Evolutionary conservation across 23 tunicate species (phyloP), one percentile per base, ranked within the genome.

Genomic region (Halocynthia aurantium): DNA sequence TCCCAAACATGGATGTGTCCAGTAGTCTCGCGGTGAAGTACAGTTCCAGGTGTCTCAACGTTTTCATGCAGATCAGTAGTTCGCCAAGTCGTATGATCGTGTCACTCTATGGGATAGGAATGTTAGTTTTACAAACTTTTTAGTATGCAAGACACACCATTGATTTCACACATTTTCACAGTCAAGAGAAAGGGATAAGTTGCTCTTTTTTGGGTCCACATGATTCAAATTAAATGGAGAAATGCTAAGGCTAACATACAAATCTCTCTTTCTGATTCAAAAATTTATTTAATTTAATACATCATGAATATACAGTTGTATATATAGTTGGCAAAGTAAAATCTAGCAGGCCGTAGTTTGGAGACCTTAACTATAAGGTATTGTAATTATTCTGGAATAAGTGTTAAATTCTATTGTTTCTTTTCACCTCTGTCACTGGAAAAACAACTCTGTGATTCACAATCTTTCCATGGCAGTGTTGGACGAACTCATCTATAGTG

Each of bases 361-460:
- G 17, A 15, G 63, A 58, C 4, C 63, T n/a, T 1, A 13, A 58
- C 63, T 13, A 13, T 58, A 58, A 13, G 63, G 17, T 1, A n/a
- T 58, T 0, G 2, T 58, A 15, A 13, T 2, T 58, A 13, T 58
- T 15, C n/a, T 4, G 15, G 4, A 58, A 2, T 58, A 58, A 13
- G 17, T 58, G 63, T 15, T 1, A 13, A 58, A 58, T 58, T 58
- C n/a, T 20, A 6, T 65, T 49, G 19, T 5, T 65, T 11, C 6
- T 65, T 65, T 65, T 65, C 62, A 91, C 97, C 84, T 72, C 61
- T 77, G 76, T 77, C 18, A 81, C 19, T 53, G 97, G 82, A 77
- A 82, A 91, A 21, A 53, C 70, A 55, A 52, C 77, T 18, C 87
- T 67, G 76, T 92, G 98, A 50, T 82, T 56, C 5, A 60, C 80